Conservation (phyloP, 2,888 invertebrate species). For the Drosophila lacicola region DNA sequence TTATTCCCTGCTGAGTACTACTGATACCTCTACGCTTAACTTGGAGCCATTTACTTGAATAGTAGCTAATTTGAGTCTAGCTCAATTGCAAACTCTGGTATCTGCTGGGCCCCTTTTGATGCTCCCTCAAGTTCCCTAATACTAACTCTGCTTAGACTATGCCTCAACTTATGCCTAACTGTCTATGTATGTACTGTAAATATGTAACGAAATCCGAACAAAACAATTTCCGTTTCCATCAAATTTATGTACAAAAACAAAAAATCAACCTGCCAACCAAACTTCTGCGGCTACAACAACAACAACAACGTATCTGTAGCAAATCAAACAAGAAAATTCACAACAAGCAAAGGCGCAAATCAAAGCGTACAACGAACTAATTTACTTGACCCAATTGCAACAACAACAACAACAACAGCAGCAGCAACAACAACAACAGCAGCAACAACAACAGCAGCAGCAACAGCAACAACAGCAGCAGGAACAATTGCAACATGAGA, state of each 20-base stretch:
- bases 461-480: conserved; percentile 39
- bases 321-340: conserved; percentile 83
- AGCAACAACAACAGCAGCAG: conserved; percentile 70
- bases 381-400: conserved; percentile 84
- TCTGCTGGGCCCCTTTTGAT: conserved; percentile 49
- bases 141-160: conserved; percentile 41
- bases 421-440: conserved; percentile 69
- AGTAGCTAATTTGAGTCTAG: neutral
- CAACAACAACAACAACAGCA: conserved; percentile 76
- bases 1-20: neutral
- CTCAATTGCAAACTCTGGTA: neutral
- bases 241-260: conserved; percentile 66
- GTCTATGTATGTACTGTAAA: conserved; percentile 29
- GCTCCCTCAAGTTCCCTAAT: conserved; percentile 29
- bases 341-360: conserved; percentile 91
- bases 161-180: conserved; percentile 41
- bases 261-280: conserved; percentile 48
- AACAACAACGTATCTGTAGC: conserved; percentile 62
- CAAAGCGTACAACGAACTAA: conserved; percentile 91
- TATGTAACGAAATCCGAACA: conserved; percentile 54
- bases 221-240: conserved; percentile 64
- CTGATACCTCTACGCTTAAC: neutral
- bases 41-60: conserved; percentile 4
- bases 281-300: conserved; percentile 39
- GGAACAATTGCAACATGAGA: conserved; percentile 63